Percentiles rank a stretch among this genome's conserved stretches.
phyloP scores from a whole-genome alignment of 2,888 invertebrate species.

The Lutraria lutraria region DNA sequence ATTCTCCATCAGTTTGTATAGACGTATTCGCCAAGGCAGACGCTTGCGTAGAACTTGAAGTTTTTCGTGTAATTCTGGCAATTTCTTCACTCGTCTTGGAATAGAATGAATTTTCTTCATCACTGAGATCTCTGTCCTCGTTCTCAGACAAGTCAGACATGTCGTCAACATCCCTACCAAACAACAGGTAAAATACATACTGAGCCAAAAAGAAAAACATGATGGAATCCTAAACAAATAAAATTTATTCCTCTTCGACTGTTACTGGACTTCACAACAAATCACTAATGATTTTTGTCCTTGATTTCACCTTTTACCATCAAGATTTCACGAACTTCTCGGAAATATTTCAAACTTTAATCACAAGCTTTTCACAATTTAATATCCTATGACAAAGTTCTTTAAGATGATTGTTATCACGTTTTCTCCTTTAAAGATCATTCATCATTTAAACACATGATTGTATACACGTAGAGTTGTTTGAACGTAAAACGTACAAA shows the following conservation, averaged over 20 bases:
- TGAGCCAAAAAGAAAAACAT: background rate
- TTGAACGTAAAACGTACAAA: background rate
- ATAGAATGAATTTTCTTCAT: slow-evolving; percentile 81
- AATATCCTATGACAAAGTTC: background rate
- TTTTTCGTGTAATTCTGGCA: slow-evolving; percentile 74
- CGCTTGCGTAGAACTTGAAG: slow-evolving; percentile 50
- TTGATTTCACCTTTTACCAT: too few relatives aligned
- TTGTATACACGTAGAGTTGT: background rate
- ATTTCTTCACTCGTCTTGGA: slow-evolving; percentile 80
- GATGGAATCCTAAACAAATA: background rate
- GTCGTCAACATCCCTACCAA: slow-evolving; percentile 82
- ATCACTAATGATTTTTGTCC: too few relatives aligned
- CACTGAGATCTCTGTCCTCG: slow-evolving; percentile 72
- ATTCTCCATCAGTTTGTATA: slow-evolving; percentile 71
- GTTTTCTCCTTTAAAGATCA: background rate
- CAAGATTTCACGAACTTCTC: too few relatives aligned
- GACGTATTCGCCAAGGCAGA: slow-evolving; percentile 56
- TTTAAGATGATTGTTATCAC: background rate
- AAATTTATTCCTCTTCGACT: background rate
- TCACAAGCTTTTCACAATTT: too few relatives aligned
- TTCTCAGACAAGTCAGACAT: slow-evolving; percentile 83
- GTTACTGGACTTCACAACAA: too few relatives aligned
- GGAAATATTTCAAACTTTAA: too few relatives aligned
- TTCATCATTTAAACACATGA: background rate
- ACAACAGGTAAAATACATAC: background rate